Evolutionary conservation across 2,888 invertebrate species (phyloP), one percentile per base, ranked within the genome.

Genomic region (Rosalia funebris): DNA sequence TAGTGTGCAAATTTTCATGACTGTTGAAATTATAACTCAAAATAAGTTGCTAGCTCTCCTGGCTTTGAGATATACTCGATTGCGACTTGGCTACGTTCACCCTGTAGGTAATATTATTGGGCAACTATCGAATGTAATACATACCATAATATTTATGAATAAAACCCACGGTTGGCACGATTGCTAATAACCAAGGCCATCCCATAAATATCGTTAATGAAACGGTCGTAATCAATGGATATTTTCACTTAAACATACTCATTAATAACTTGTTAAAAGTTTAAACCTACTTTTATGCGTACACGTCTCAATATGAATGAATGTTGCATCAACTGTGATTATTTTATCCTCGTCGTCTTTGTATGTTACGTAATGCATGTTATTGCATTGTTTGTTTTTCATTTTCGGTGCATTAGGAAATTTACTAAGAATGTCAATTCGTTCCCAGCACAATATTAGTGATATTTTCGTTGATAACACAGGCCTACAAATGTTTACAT

Each of bases 181-280:
- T 45, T 46, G 46, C 55, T 55, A 55, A 55, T 55, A 44, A 46
- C 55, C 55, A 55, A 55, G 55, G 55, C 55, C 55, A 55, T 20
- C 36, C 19, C 45, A 46, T 55, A 55, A 55, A 55, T 46, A 55
- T 46, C 17, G 15, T 55, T 55, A 55, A 55, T 55, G 55, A 39
- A 46, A 55, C 44, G 25, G 37, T 39, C 15, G 39, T 16, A 44
- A 55, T 55, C 55, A 55, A 55, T 55, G 55, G 55, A 45, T 46
- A 55, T 55, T 55, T 46, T 55, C 55, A 36, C 55, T 55, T 55
- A 46, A 46, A 45, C 39, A 55, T 46, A 32, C 45, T 46, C 46
- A 55, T 55, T 55, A 55, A 55, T 55, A 55, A 55, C 15, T 15
- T 19, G 31, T 34, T 55, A 46, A 55, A 55, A 55, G 37, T 46